Base-by-base conservation (phyloP, 2,797 vertebrate species). In the Labroides dimidiatus region DNA sequence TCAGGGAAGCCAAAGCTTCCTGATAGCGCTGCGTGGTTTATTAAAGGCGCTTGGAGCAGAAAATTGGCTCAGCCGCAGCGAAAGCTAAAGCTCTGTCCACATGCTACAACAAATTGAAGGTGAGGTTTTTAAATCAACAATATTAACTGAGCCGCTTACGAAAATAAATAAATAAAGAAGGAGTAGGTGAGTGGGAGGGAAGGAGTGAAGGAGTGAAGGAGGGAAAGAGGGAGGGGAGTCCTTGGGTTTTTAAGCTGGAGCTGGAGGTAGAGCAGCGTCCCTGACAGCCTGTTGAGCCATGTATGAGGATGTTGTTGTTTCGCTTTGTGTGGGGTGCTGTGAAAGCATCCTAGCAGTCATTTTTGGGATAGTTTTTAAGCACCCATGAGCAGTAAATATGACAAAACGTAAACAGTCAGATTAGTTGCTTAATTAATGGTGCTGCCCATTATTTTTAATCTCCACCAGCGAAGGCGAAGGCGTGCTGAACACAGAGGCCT, bases 11-110 rank as follows among this genome's bases (percentile, higher is more conserved):
- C 80, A 83, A 84, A 84, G 88, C 77, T 79, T 85, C 82, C 86
- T 72, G 91, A 93, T 93, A 93, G 90, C 51, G 66, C 69, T 48
- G 80, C 47, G 77, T 75, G 87, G 84, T 91, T 92, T 93, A 93
- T 93, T 94, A 94, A 93, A 93, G 89, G 78, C 72, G 89, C 84
- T 84, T 92, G 90, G 90, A 92, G 93, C 91, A 93, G 92, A 94
- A 94, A 93, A 93, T 93, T 93, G 91, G 67, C 88, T 93, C 79
- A 84, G 89, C 80, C 17, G 51, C 47, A 30, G 86, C 83, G 71
- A 86, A 90, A 81, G 90, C 85, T 76, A 87, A 91, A 89, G 82
- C 85, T 84, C 76, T 51, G 76, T 84, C 87, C 81, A 82, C 75
- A 84, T 80, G 80, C 84, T 87, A 81, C 80, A 80, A 79, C 78